Conservation (phyloP, 2,113 vertebrate species). For the Heterotilapia buettikoferi region DNA sequence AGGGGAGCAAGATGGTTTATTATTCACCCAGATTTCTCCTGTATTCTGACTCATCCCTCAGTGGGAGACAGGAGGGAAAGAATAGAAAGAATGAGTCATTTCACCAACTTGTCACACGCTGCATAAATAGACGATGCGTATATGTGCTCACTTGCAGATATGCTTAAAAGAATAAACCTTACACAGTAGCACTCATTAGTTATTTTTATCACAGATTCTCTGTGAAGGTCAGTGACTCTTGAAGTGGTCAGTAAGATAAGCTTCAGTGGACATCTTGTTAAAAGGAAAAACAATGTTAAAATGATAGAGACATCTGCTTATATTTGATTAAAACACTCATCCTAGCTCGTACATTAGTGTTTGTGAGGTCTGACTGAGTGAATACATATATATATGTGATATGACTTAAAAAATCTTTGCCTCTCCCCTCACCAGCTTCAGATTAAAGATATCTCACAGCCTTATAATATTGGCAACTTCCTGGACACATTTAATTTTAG, state of each 20-base stretch:
- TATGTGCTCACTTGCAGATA: neutral
- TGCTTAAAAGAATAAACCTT: neutral
- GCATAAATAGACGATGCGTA: conserved; percentile 6
- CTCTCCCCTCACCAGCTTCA: neutral
- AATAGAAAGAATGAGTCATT: conserved; percentile 54
- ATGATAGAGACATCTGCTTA: neutral
- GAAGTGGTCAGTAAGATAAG: neutral
- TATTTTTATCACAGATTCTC: neutral
- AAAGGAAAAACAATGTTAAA: neutral
- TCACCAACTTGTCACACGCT: neutral
- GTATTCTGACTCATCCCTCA: conserved; percentile 55
- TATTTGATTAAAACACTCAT: neutral
- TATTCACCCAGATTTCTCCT: conserved; percentile 20
- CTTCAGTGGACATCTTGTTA: neutral
- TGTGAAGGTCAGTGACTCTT: neutral
- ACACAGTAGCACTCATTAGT: neutral
- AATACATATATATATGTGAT: neutral
- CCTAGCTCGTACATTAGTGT: neutral
- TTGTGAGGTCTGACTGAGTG: neutral
- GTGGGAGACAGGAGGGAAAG: conserved; percentile 40
- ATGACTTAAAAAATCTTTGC: neutral
- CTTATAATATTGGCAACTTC: neutral
- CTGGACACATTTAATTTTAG: neutral
- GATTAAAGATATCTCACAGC: neutral
- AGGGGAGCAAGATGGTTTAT: neutral